Percentiles rank a stretch among this genome's conserved stretches.
Evolutionary conservation across 2,113 vertebrate species (phyloP).

Genomic region (Caranx melampygus): DNA sequence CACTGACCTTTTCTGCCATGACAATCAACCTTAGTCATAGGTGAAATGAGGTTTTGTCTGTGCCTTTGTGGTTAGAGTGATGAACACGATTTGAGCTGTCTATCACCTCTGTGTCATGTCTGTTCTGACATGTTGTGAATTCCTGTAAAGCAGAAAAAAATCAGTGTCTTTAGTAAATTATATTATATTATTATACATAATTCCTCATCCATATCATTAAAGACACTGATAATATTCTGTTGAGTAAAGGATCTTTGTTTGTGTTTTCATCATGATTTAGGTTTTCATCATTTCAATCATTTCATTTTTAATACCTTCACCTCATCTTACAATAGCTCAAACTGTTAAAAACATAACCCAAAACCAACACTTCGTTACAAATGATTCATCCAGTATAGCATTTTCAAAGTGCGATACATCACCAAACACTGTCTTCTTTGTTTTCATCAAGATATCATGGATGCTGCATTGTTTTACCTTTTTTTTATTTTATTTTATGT

Average conservation of each 20-base stretch:
- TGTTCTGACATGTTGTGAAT: slow-evolving; percentile 31
- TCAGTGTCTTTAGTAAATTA: slow-evolving; percentile 11
- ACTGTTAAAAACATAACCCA: background rate
- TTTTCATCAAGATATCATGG: slow-evolving; percentile 1
- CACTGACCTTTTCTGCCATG: slow-evolving; percentile 12
- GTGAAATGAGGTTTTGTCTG: slow-evolving; percentile 8
- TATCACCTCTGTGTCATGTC: slow-evolving; percentile 45
- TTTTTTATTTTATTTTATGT: background rate
- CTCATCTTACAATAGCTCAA: background rate
- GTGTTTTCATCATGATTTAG: background rate
- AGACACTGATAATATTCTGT: slow-evolving; percentile 11
- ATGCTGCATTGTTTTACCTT: background rate
- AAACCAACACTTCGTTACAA: slow-evolving; percentile 7
- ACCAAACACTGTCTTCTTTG: background rate
- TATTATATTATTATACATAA: background rate
- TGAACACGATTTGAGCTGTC: background rate
- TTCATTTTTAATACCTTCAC: slow-evolving; percentile 1
- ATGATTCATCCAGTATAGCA: background rate
- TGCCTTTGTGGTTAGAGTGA: slow-evolving; percentile 11
- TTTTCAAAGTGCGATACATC: slow-evolving; percentile 8
- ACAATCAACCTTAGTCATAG: slow-evolving; percentile 13
- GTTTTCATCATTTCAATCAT: background rate
- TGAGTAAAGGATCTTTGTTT: slow-evolving; percentile 33
- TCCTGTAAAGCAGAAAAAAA: slow-evolving; percentile 33
- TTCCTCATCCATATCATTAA: background rate